Evolutionary conservation across 2,888 invertebrate genomes (phyloP).

Genomic region (Chaitophorus viminalis): DNA sequence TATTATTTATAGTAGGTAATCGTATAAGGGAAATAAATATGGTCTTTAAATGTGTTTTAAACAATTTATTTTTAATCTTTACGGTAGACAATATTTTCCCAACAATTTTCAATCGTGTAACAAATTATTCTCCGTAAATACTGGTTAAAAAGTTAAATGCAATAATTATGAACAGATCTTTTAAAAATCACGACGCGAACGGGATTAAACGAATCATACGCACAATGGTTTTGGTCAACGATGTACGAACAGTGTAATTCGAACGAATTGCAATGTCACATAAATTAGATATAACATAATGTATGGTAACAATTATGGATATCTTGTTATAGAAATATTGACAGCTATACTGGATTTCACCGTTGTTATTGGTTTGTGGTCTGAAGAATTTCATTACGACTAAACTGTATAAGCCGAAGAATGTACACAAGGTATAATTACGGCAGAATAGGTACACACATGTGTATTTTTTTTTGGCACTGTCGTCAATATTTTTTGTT

Average conservation of each 20-base stretch:
- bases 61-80: too few relatives aligned
- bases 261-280: background rate
- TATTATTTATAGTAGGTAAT: too few relatives aligned
- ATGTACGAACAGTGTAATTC: background rate
- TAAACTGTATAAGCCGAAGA: conserved; percentile 13
- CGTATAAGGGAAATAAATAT: too few relatives aligned
- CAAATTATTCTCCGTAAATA: too few relatives aligned
- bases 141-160: too few relatives aligned
- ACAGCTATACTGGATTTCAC: background rate
- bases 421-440: conserved; percentile 22
- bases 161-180: too few relatives aligned
- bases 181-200: too few relatives aligned
- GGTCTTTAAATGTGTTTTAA: too few relatives aligned
- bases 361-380: conserved; percentile 25
- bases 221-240: background rate
- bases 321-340: background rate
- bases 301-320: background rate
- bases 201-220: background rate
- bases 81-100: too few relatives aligned
- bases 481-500: conserved; percentile 15
- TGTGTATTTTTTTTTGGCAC: background rate
- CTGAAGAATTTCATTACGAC: conserved; percentile 33
- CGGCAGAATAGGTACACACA: background rate
- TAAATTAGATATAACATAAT: background rate
- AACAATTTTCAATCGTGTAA: too few relatives aligned